Base-by-base conservation (phyloP, 37 sponge, comb jelly and placozoan genomes). In the Axinella damicornis region DNA sequence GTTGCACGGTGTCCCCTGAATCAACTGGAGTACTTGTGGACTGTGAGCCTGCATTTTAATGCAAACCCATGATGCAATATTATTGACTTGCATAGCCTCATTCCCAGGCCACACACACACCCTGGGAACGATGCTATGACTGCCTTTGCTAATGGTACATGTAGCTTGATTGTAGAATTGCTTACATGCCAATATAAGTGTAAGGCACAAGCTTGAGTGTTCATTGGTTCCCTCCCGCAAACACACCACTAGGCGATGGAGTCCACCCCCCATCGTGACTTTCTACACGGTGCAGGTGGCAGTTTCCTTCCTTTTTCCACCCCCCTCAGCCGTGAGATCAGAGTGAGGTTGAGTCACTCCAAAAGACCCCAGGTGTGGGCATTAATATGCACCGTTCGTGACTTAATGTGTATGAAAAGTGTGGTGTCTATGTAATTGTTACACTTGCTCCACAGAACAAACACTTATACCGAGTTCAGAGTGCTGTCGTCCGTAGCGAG, bases 1-100 rank as follows among this genome's bases (percentile, higher is more conserved):
- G 41, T 93, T 0, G 15, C 59, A 54, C 37, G 93, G 66, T 85
- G 90, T 53, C 72, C 53, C 18, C 62, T 86, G n/a, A 38, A 70
- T 57, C 87, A 89, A 28, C 22, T 93, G 79, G 81, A 85, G n/a
- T 81, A 65, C 53, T 46, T 93, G 19, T 82, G 83, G 74, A 89
- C 90, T 39, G 93, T 93, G 65, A 72, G 86, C 76, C 19, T 22
- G 18, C 28, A 24, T 14, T 9, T 18, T 22, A 21, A n/a, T n/a
- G n/a, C n/a, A n/a, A n/a, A n/a, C n/a, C n/a, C n/a, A n/a, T n/a
- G n/a, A n/a, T n/a, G n/a, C n/a, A n/a, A n/a, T n/a, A n/a, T n/a
- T n/a, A n/a, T n/a, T n/a, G n/a, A n/a, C n/a, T n/a, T n/a, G n/a
- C n/a, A n/a, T n/a, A n/a, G n/a, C n/a, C n/a, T n/a, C n/a, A n/a